Conservation (phyloP, 2,797 vertebrate species). For the Poeciliopsis gracilis region DNA sequence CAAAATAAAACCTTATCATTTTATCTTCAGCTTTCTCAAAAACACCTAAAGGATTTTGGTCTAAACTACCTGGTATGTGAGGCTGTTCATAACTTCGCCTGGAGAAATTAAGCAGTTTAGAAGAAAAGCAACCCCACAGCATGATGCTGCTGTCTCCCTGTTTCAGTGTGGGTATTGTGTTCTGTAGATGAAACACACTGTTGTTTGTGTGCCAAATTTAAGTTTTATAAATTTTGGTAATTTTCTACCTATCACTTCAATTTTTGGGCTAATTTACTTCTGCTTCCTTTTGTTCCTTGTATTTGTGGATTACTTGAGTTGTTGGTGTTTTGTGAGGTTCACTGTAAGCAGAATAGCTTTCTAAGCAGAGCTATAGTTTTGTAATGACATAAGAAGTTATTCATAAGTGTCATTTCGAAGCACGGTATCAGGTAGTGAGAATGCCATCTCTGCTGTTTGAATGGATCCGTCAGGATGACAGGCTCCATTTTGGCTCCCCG, state of each 20-base stretch:
- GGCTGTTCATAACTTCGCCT: background rate
- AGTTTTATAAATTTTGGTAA: background rate
- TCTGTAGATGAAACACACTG: background rate
- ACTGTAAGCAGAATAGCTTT: background rate
- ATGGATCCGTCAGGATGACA: conserved; percentile 70
- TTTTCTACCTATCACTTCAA: background rate
- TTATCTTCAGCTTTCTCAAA: background rate
- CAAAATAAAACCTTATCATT: background rate
- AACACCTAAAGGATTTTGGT: background rate
- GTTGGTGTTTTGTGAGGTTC: background rate
- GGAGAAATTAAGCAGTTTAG: background rate
- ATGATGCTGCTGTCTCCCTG: background rate
- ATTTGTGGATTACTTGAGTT: background rate
- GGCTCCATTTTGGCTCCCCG: conserved; percentile 74
- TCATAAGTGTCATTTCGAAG: conserved; percentile 51
- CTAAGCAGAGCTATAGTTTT: background rate
- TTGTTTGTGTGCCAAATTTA: background rate
- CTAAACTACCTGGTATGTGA: background rate
- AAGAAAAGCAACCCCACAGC: background rate
- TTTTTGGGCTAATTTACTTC: background rate
- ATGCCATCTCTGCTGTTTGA: conserved; percentile 60
- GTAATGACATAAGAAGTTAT: conserved; percentile 56
- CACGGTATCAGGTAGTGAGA: conserved; percentile 53
- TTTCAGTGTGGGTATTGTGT: background rate
- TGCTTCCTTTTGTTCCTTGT: background rate